These are phyloP conservation scores for Antennarius striatus DNA, from an alignment of 2,113 vertebrate species.

Conservation along the genomic window DNA sequence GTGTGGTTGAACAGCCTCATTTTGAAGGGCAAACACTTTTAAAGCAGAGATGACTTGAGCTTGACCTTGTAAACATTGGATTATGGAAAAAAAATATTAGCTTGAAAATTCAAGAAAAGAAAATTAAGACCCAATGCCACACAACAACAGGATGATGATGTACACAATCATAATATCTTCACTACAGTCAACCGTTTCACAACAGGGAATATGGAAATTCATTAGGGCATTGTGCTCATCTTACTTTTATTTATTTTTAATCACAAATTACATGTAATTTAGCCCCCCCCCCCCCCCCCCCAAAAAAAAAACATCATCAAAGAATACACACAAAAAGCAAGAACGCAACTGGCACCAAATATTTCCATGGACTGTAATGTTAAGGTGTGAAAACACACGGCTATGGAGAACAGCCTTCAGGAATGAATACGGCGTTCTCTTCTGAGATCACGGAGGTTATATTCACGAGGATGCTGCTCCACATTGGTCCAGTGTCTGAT, in stretches of 20 bases:
- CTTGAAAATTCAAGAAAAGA: background rate
- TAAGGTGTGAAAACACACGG: background rate
- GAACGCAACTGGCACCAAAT: constrained; percentile 19
- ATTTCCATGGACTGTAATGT: constrained; percentile 1
- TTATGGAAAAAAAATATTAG: background rate
- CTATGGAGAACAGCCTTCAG: background rate
- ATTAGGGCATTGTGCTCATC: background rate
- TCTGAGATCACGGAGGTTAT: constrained; percentile 34
- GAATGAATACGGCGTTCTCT: background rate
- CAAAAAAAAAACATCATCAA: constrained; percentile 7
- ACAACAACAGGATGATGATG: constrained; percentile 10
- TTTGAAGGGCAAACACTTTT: constrained; percentile 10
- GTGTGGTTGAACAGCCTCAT: background rate
- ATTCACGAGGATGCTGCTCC: constrained; percentile 34
- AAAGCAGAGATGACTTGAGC: background rate
- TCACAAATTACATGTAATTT: constrained; percentile 61
- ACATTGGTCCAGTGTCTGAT: constrained; percentile 33
- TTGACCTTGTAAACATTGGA: background rate
- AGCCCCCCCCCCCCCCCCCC: constrained; percentile 4
- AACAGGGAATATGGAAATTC: constrained; percentile 17
- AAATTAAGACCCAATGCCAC: constrained; percentile 1
- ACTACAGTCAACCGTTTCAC: constrained; percentile 15
- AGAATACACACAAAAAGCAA: constrained; percentile 20
- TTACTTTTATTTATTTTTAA: constrained; percentile 24
- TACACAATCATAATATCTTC: constrained; percentile 11